Evolutionary conservation across 2,113 vertebrate genomes (phyloP), one percentile per base, ranked within the genome.

Genomic region (Chauna torquata): DNA sequence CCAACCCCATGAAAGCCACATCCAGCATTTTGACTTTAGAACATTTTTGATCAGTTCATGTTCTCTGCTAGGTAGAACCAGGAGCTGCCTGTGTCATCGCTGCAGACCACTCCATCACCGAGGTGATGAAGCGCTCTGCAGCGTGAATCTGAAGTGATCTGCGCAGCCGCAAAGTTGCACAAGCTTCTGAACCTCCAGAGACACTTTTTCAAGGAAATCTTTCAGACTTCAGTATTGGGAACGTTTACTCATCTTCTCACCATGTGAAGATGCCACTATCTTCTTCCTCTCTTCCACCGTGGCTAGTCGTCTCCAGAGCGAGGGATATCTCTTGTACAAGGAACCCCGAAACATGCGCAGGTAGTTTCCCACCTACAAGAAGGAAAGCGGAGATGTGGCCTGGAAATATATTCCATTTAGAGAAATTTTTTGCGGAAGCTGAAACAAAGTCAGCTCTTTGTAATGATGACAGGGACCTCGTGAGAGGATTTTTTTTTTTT

Each of bases 271-370:
- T 28, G 99, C 99, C 86, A 99, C 99, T n/a, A 99, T 99, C 95
- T 99, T 99, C 98, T 99, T 99, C 96, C 99, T 98, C 96, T 99
- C 99, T 81, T 99, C 99, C 95, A 99, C 99, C 0, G 99, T 99
- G 66, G 99, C 99, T 45, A 99, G 98, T 71, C 99, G 98, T 96
- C 99, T 99, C 99, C 99, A 99, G 88, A 99, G 97, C 0, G 99
- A 99, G 16, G 99, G 99, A 62, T 99, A 99, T 74, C 99, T 98
- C 98, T 99, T 99, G 97, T 99, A 99, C 83, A 99, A 97, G 42
- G 99, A 99, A 9, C 99, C 99, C 97, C 99, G 98, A 92, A 99
- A 99, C 99, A 99, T 99, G 52, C 99, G 99, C 94, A 99, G 81
- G 95, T 99, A 99, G 97, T 99, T 99, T 50, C 99, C 99, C 96